phyloP scores from a whole-genome alignment of 2,888 invertebrate genomes.

The Cataglyphis rosenhaueri region DNA sequence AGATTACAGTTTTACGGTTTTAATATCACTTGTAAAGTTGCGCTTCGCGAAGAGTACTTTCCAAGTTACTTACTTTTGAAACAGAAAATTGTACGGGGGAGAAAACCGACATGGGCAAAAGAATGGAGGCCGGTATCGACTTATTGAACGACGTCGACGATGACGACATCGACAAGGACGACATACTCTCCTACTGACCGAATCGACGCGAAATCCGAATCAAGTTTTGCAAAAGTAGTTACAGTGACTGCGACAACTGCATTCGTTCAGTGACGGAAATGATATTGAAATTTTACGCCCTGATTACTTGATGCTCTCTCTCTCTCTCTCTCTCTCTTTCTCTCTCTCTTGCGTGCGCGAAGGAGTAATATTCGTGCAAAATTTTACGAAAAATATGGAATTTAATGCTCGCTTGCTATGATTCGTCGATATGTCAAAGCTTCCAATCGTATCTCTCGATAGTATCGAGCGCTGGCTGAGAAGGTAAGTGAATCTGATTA shows the following conservation, averaged over 20 bases:
- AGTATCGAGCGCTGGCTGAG: background rate
- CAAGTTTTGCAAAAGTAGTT: conserved; percentile 24
- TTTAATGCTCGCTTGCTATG: conserved; percentile 1
- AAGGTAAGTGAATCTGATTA: conserved; percentile 38
- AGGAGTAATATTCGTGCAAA: background rate
- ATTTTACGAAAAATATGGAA: background rate
- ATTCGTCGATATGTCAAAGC: conserved; percentile 4
- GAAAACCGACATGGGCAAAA: background rate
- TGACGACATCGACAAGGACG: conserved; percentile 5
- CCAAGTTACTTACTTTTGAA: conserved; percentile 5
- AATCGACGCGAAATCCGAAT: conserved; percentile 33
- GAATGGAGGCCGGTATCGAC: conserved; percentile 28
- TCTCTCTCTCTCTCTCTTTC: background rate
- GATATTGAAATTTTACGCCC: conserved; percentile 3
- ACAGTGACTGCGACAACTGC: conserved; percentile 4
- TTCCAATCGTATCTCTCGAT: conserved; percentile 16
- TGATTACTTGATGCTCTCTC: conserved; percentile 8
- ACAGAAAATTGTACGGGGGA: background rate
- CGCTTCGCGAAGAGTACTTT: conserved; percentile 16
- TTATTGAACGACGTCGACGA: conserved; percentile 33
- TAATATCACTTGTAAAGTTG: conserved; percentile 10
- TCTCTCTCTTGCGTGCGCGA: background rate
- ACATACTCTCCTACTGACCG: conserved; percentile 14
- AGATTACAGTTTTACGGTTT: conserved; percentile 5
- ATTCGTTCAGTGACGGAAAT: conserved; percentile 27